phyloP scores from a whole-genome alignment of 2,888 invertebrate genomes.

The Polietes domitor region DNA sequence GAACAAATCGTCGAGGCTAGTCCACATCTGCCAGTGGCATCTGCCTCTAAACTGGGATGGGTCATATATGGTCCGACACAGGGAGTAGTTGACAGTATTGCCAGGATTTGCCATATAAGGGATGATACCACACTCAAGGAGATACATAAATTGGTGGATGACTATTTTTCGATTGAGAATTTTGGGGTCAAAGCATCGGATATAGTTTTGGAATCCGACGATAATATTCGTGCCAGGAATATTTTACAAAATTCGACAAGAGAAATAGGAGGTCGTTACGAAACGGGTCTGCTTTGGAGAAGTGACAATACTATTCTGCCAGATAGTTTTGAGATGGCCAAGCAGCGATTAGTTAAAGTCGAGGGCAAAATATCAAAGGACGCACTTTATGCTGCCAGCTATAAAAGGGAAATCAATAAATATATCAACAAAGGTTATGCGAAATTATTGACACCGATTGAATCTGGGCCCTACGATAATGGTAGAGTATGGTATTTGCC shows the following conservation, averaged over 20 bases:
- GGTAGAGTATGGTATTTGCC: too few relatives aligned
- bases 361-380: slow-evolving; percentile 57
- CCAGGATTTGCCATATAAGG: slow-evolving; percentile 37
- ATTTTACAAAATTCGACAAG: slow-evolving; percentile 51
- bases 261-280: slow-evolving; percentile 20
- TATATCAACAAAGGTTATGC: slow-evolving; percentile 62
- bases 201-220: slow-evolving; percentile 27
- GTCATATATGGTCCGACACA: slow-evolving; percentile 46
- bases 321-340: slow-evolving; percentile 62
- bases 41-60: slow-evolving; percentile 50
- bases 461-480: too few relatives aligned
- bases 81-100: neutral
- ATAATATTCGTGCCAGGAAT: slow-evolving; percentile 30
- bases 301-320: slow-evolving; percentile 32
- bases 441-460: too few relatives aligned
- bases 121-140: neutral
- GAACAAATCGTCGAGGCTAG: neutral
- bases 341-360: slow-evolving; percentile 45
- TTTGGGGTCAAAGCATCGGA: slow-evolving; percentile 17
- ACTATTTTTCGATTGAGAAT: slow-evolving; percentile 46
- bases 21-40: neutral
- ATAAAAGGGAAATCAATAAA: slow-evolving; percentile 42
- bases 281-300: slow-evolving; percentile 56
- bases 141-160: slow-evolving; percentile 37
- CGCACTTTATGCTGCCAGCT: slow-evolving; percentile 46